A percentile compares a stretch with the other conserved stretches of the same genome.
Evolutionary conservation across 2,113 vertebrate species (phyloP).

Genomic region (Burhinus bistriatus): DNA sequence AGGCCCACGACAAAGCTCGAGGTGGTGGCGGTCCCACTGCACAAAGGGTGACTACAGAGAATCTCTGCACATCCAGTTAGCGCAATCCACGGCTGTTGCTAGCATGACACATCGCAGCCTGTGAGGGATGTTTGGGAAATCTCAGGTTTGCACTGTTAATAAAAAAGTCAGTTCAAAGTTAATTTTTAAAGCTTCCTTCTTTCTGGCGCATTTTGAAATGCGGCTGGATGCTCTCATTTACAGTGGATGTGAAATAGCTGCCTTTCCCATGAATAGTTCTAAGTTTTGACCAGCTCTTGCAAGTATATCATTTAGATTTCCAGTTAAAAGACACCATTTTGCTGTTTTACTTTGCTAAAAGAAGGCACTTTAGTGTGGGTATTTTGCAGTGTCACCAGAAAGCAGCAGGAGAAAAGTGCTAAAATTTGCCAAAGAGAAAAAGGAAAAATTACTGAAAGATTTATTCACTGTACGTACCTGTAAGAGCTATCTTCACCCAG

Average conservation of each 20-base stretch:
- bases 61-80: background rate
- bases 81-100: background rate
- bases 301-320: conserved; percentile 61
- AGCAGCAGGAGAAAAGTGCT: background rate
- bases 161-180: background rate
- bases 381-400: conserved; percentile 38
- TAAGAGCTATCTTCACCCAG: background rate
- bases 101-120: no score
- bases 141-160: background rate
- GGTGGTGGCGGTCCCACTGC: background rate
- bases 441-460: background rate
- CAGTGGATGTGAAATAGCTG: background rate
- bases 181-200: background rate
- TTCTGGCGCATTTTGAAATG: background rate
- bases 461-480: background rate
- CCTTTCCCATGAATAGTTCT: background rate
- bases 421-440: background rate
- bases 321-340: conserved; percentile 45
- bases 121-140: background rate
- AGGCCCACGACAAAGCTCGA: rapidly evolving
- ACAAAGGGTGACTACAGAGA: background rate
- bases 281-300: background rate
- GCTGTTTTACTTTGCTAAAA: conserved; percentile 51
- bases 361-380: conserved; percentile 26
- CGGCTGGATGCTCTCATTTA: background rate